Base-by-base conservation (phyloP, 2,888 invertebrate species). In the Osmoderma eremita region DNA sequence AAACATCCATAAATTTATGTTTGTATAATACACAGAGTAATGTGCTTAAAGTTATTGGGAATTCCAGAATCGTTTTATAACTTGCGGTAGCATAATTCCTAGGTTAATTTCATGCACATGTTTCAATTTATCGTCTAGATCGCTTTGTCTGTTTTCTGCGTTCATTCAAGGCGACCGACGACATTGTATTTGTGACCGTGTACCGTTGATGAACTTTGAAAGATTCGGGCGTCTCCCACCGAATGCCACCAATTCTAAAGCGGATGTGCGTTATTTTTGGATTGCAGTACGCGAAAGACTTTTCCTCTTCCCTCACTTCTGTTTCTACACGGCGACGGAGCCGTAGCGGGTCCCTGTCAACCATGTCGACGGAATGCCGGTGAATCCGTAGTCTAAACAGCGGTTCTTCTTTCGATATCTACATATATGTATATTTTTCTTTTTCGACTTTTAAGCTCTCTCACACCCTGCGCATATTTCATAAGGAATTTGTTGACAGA, bases 261-360 rank as follows among this genome's bases (percentile, higher is more conserved):
- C 58, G 58, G 58, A 61, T 61, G 58, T 61, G 45, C 45, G 58
- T 61, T 61, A 61, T 61, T 61, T 61, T 61, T 61, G 58, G 58
- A 61, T 61, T 45, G 58, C 58, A 30, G 45, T 61, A 61, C 42
- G 58, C 58, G 58, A 61, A 61, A 45, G 58, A 24, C 42, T 45
- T 61, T 61, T 30, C 58, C 58, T 61, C 58, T 36, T 53, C 53
- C 18, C 38, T 30, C 30, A 48, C 58, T 58, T 45, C 58, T 61
- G 45, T 61, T 61, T 61, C 42, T 61, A 61, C 36, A 45, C 58
- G 24, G 17, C 58, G 24, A 30, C 58, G 30, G 30, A 30, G 30
- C 17, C 45, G 45, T n/a, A n/a, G n/a, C n/a, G n/a, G n/a, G 15
- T 61, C 41, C 36, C 45, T 30, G 30, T 45, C 58, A 48, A 48